A percentile compares a stretch with the other conserved stretches of the same genome.
Conservation (phyloP, 53 echinoderm and acorn worm genomes). For the Echinometra lucunter region DNA sequence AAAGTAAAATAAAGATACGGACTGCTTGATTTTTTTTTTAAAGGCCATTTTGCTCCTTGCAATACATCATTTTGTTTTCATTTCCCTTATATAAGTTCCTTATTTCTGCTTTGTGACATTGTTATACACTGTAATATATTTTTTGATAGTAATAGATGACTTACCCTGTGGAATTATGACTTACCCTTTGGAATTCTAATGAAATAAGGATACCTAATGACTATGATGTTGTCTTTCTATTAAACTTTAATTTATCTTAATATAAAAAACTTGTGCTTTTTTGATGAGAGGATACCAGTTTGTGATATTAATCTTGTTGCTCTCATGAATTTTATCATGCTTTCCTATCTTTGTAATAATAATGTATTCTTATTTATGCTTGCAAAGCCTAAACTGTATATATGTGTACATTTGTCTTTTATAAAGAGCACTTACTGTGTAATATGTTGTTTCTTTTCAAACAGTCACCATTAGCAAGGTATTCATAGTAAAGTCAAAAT, state of each 20-base stretch:
- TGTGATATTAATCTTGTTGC: slow-evolving; percentile 6
- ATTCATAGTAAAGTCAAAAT: background rate
- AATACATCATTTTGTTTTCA: background rate
- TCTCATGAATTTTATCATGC: slow-evolving; percentile 44
- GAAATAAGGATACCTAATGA: background rate
- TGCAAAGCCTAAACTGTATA: slow-evolving; percentile 69
- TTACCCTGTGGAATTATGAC: too few relatives aligned
- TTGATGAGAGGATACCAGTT: slow-evolving; percentile 26
- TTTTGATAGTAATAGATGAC: background rate
- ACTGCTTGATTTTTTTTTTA: background rate
- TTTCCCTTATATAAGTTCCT: background rate
- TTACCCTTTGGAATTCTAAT: slow-evolving; percentile 11
- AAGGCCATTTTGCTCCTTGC: background rate
- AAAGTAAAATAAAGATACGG: background rate
- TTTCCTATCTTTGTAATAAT: slow-evolving; percentile 63
- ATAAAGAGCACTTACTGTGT: slow-evolving; percentile 59
- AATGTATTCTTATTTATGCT: slow-evolving; percentile 66
- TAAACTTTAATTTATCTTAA: slow-evolving; percentile 39
- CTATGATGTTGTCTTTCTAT: slow-evolving; percentile 45
- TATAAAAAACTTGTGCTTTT: slow-evolving; percentile 1
- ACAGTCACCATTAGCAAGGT: background rate
- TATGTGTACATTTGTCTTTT: slow-evolving; percentile 66
- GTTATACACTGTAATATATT: background rate
- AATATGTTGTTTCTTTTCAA: background rate
- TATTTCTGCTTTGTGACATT: too few relatives aligned